Evolutionary conservation across 2,888 invertebrate species (phyloP), one percentile per base, ranked within the genome.

Genomic region (Adelphocoris suturalis): DNA sequence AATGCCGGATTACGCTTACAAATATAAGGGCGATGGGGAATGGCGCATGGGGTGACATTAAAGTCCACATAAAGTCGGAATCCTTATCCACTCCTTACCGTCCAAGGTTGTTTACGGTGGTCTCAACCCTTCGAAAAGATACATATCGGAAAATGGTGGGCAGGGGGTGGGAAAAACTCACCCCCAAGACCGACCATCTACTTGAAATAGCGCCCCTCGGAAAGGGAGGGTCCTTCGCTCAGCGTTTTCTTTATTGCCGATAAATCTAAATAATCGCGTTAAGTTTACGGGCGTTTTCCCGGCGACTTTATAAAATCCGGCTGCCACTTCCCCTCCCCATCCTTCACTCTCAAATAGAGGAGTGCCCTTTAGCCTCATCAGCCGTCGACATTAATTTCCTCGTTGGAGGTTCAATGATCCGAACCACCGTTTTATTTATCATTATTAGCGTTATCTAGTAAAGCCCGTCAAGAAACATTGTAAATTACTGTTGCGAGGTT

Each of bases 211-310:
- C 28, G 46, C 16, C 46, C 46, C 7, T 23, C 28, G 47, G 48
- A 48, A 81, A 46, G 81, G 16, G 23, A 28, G 57, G 37, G 57
- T 55, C 85, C 48, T 57, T 52, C 46, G 57, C 85, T 85, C 85
- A 85, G 61, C 85, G 85, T 85, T 85, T 61, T 61, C 85, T 85
- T 85, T 85, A 85, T 61, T 14, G 85, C 85, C 85, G 85, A 85
- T 85, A 85, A 85, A 85, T 85, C 85, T 85, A 55, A 85, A 85
- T 85, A 85, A 85, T 85, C 85, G 85, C 57, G 85, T 61, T 82
- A 82, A 82, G 82, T 82, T 82, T 82, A 82, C 47, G 82, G 82
- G 27, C 82, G 68, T 68, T 68, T 68, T 68, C 68, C 19, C 68
- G 11, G 13, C 23, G 68, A 68, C 68, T 68, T 68, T 23, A 68